Conservation (phyloP, 2,797 vertebrate genomes). For the Thunnus albacares region DNA sequence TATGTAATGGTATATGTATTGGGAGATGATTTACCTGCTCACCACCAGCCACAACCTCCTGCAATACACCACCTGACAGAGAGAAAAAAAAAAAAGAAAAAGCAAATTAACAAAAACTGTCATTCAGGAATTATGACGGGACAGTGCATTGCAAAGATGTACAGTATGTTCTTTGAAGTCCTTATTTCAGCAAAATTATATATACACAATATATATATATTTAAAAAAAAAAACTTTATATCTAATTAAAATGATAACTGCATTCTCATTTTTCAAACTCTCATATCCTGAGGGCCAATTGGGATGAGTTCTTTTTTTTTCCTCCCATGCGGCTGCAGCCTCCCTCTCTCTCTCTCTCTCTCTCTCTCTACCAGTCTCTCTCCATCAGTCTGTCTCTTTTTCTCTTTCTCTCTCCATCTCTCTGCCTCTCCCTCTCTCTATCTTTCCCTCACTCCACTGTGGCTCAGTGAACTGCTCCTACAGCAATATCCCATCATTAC, state of each 20-base stretch:
- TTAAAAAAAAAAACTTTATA: conserved; percentile 97
- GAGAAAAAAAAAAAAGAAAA: conserved; percentile 1
- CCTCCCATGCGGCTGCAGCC: conserved; percentile 79
- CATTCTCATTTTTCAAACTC: conserved; percentile 99
- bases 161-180: conserved; percentile 95
- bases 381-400: conserved; percentile 44
- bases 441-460: conserved; percentile 91
- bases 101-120: conserved; percentile 50
- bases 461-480: conserved; percentile 95
- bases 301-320: conserved; percentile 94
- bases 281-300: conserved; percentile 99
- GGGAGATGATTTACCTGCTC: conserved; percentile 40
- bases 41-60: neutral
- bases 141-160: conserved; percentile 32
- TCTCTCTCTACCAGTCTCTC: conserved; percentile 79
- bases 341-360: conserved; percentile 85
- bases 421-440: conserved; percentile 53
- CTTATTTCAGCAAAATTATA: conserved; percentile 96
- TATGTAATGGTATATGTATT: neutral
- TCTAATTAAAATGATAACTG: conserved; percentile 99
- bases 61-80: conserved; percentile 24
- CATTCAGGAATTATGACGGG: conserved; percentile 58
- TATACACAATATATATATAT: conserved; percentile 52
- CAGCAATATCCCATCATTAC: conserved; percentile 99
- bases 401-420: conserved; percentile 61